These are phyloP conservation scores for Sprattus sprattus DNA, from an alignment of 2,113 vertebrate genomes.

Conservation along the genomic window DNA sequence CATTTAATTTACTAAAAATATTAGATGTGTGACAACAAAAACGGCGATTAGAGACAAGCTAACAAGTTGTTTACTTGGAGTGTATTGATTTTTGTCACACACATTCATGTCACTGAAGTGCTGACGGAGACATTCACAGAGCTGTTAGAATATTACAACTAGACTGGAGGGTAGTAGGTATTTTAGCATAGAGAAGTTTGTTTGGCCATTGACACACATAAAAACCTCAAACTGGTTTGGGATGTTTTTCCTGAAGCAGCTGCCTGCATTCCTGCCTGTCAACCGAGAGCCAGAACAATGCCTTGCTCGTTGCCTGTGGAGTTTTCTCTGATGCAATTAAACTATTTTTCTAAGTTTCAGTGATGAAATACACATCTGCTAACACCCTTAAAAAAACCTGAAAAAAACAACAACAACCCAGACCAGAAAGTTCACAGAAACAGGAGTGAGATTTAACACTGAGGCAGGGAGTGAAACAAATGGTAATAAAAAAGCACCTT, in stretches of 20 bases:
- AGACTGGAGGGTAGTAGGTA: neutral
- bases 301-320: neutral
- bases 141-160: neutral
- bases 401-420: neutral
- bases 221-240: neutral
- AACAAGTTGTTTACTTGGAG: neutral
- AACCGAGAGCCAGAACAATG: neutral
- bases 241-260: neutral
- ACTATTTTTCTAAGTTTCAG: neutral
- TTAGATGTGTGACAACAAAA: neutral
- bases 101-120: neutral
- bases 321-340: neutral
- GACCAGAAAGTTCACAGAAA: neutral
- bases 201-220: neutral
- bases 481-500: neutral
- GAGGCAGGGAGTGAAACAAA: neutral
- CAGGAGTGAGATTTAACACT: neutral
- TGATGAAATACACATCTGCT: neutral
- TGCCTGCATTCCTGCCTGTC: conserved; percentile 1
- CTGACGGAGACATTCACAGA: neutral
- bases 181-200: neutral
- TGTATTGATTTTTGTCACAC: neutral
- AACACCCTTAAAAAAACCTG: neutral
- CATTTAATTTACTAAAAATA: no score
- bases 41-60: neutral